phyloP scores from a whole-genome alignment of 1,140 invertebrate genomes.

The Physella acuta region DNA sequence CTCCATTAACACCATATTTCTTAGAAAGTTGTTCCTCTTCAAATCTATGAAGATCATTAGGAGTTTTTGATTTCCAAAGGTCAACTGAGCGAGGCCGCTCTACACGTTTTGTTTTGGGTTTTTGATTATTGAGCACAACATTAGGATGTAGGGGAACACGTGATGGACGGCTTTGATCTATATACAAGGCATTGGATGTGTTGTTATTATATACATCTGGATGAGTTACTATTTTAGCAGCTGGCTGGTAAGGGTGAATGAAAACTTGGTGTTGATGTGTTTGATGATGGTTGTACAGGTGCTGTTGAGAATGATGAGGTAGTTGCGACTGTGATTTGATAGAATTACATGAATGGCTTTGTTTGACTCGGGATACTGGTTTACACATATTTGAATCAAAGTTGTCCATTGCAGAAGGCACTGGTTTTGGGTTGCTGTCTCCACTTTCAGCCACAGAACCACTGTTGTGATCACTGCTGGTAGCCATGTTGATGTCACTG shows the following conservation, averaged over 20 bases:
- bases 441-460: slow-evolving; percentile 13
- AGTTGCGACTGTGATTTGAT: neutral
- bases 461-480: slow-evolving; percentile 21
- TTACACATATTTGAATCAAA: neutral
- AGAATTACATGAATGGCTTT: slow-evolving; percentile 7
- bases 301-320: slow-evolving; percentile 7
- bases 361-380: slow-evolving; percentile 2
- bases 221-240: slow-evolving; percentile 19
- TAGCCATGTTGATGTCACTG: slow-evolving; percentile 22
- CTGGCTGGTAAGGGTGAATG: neutral
- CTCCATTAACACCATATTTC: slow-evolving; percentile 25
- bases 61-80: slow-evolving; percentile 10
- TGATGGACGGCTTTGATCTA: slow-evolving; percentile 6
- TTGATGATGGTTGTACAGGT: neutral
- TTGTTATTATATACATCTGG: slow-evolving; percentile 25
- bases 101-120: neutral
- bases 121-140: slow-evolving; percentile 2
- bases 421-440: neutral
- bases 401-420: neutral
- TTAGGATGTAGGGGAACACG: neutral
- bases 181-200: slow-evolving; percentile 5
- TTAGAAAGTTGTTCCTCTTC: slow-evolving; percentile 26
- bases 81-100: slow-evolving; percentile 13
- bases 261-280: neutral
- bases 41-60: slow-evolving; percentile 17